Evolutionary conservation across 1,140 invertebrate species (phyloP), one percentile per base, ranked within the genome.

Genomic region (Drosophila trapezifrons): DNA sequence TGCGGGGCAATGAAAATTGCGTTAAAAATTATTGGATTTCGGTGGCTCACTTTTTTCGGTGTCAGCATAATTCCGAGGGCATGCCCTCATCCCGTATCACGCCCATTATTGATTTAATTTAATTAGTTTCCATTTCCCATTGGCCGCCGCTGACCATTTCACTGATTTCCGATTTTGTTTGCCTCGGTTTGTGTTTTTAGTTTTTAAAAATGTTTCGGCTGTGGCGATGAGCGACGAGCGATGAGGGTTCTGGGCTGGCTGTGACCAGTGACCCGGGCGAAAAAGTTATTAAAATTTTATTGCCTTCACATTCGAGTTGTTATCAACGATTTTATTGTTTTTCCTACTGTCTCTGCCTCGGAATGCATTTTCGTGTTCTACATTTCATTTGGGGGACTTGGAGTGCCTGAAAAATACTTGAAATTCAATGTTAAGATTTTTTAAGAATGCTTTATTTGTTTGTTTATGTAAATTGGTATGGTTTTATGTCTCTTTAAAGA

Each of bases 251-350:
- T 71, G 35, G 47, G 27, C 4, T 5, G 27, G 6, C 27, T 27
- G 64, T 51, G 76, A 70, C 57, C 73, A 63, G 22, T 72, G 81
- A 85, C 70, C 73, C 64, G 57, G 27, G 17, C 47, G 25, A 63
- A 60, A 82, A 76, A 72, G 76, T 82, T 82, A 79, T 85, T 87
- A 87, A 79, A 82, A 72, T 87, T 86, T 86, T 79, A 87, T 79
- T 47, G 83, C 76, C 59, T 35, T 71, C 43, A 13, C 49, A 55
- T 70, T 70, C n/a, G 64, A 70, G 46, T 56, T 70, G 38, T 70
- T 22, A 10, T 32, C 43, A 17, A 52, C 18, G 25, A 43, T 82
- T 81, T 87, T 86, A 69, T 71, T 63, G 64, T 52, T 82, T 75
- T 70, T 58, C 32, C 59, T 56, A 17, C 45, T 65, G 46, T 70